Conservation (phyloP, 2,888 invertebrate species). For the Hoplodrina blanda region DNA sequence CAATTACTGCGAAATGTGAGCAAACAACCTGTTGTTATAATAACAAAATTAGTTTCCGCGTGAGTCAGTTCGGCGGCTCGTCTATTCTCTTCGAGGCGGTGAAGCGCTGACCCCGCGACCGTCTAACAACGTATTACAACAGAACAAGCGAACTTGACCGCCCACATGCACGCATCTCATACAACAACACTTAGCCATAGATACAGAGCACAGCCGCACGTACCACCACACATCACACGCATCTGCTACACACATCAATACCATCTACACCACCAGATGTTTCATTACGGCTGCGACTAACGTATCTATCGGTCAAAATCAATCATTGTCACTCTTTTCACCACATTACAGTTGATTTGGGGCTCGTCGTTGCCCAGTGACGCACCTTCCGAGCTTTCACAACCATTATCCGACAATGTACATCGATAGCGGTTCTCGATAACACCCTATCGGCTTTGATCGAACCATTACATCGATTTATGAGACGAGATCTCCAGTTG, state of each 20-base stretch:
- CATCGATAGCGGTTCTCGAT: constrained; percentile 74
- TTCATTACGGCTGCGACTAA: constrained; percentile 55
- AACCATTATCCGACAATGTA: constrained; percentile 73
- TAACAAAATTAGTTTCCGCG: constrained; percentile 77
- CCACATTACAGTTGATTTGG: constrained; percentile 67
- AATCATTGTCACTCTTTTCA: constrained; percentile 75
- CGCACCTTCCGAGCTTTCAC: constrained; percentile 78
- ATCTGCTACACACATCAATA: constrained; percentile 70
- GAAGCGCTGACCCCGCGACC: constrained; percentile 81
- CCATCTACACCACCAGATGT: constrained; percentile 58
- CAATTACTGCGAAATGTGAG: constrained; percentile 80
- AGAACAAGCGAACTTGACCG: constrained; percentile 83
- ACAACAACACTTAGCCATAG: constrained; percentile 68
- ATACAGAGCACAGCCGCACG: constrained; percentile 57
- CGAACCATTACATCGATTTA: constrained; percentile 82
- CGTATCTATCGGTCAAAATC: constrained; percentile 70
- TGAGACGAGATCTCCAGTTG: constrained; percentile 78
- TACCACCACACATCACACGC: constrained; percentile 37
- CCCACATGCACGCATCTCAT: constrained; percentile 80
- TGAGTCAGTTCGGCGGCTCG: constrained; percentile 80
- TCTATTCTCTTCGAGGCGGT: constrained; percentile 75
- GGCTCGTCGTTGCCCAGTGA: constrained; percentile 58
- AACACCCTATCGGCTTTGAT: constrained; percentile 77
- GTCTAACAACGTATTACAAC: constrained; percentile 80
- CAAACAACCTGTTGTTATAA: constrained; percentile 79